phyloP scores from a whole-genome alignment of 2,113 vertebrate species.

The Hymenochirus boettgeri region DNA sequence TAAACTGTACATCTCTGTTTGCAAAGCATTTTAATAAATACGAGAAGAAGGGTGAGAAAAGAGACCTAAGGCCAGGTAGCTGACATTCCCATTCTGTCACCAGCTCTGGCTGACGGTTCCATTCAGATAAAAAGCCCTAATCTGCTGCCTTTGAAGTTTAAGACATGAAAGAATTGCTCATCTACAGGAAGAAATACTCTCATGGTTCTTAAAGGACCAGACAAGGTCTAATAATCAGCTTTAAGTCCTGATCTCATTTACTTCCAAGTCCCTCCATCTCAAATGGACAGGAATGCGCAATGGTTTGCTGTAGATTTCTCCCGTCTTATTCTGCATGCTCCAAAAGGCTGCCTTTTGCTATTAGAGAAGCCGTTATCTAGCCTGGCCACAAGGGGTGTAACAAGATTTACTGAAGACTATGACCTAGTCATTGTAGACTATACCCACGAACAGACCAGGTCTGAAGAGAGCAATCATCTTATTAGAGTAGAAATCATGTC shows the following conservation, averaged over 20 bases:
- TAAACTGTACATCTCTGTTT: constrained; percentile 3
- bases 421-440: constrained; percentile 22
- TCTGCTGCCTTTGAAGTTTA: constrained; percentile 60
- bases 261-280: constrained; percentile 2
- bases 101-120: constrained; percentile 50
- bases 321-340: constrained; percentile 1
- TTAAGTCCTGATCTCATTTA: constrained; percentile 4
- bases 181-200: constrained; percentile 48
- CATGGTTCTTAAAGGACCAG: constrained; percentile 53
- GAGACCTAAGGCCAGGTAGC: constrained; percentile 32
- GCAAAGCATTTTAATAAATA: constrained; percentile 13
- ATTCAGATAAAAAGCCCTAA: constrained; percentile 61
- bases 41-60: constrained; percentile 11
- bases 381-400: constrained; percentile 6
- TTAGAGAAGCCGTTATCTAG: not conserved
- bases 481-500: not conserved
- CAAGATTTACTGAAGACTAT: constrained; percentile 9
- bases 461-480: not conserved
- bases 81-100: constrained; percentile 38
- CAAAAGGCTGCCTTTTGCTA: constrained; percentile 10
- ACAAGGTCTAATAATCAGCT: constrained; percentile 36
- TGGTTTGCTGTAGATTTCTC: constrained; percentile 2
- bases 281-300: not conserved
- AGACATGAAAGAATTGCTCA: constrained; percentile 60
- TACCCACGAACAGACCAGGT: not conserved